These are phyloP conservation scores for Cinclus mexicanus DNA, from an alignment of 2,113 vertebrate genomes.

Conservation along the genomic window DNA sequence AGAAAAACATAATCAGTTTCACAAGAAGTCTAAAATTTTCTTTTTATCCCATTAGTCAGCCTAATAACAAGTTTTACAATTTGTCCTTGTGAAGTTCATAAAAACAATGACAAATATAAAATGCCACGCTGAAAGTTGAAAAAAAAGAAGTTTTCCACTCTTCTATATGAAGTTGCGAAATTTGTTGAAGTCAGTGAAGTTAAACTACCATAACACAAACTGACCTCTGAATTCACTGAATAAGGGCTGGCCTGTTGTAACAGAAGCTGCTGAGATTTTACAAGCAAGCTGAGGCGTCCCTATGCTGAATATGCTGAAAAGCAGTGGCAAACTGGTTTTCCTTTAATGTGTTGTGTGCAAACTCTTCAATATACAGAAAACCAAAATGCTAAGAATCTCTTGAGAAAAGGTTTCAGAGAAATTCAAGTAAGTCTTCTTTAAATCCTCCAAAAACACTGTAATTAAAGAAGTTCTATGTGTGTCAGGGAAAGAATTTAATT, in stretches of 20 bases:
- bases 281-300: not conserved
- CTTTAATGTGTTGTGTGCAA: constrained; percentile 47
- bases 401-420: constrained; percentile 42
- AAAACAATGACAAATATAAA: constrained; percentile 38
- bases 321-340: constrained; percentile 4
- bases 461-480: not conserved
- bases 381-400: constrained; percentile 19
- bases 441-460: constrained; percentile 9
- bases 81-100: constrained; percentile 40
- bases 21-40: constrained; percentile 37
- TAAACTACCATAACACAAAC: not conserved
- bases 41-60: constrained; percentile 64
- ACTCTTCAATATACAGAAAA: constrained; percentile 39
- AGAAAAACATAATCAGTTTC: constrained; percentile 55
- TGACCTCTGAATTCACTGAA: not conserved
- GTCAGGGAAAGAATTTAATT: not conserved
- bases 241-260: not conserved
- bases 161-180: not conserved
- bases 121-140: constrained; percentile 45
- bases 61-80: constrained; percentile 54
- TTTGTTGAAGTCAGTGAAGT: not conserved
- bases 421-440: constrained; percentile 37
- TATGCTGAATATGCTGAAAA: not conserved
- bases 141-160: constrained; percentile 1
- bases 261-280: not conserved